Evolutionary conservation across 2,113 vertebrate genomes (phyloP).

Genomic region (cat (Felis catus)): F.catus_Fca126_mat1.0 CM031417.1:78945501-78946000

Average conservation of each 20-base stretch:
- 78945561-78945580: constrained; percentile 82
- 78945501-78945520: constrained; percentile 77
- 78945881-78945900: constrained; percentile 65
- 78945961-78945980: constrained; percentile 46
- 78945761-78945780: constrained; percentile 72
- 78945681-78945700: constrained; percentile 66
- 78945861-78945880: constrained; percentile 71
- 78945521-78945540: constrained; percentile 80
- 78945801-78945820: constrained; percentile 72
- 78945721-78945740: constrained; percentile 81
- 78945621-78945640: constrained; percentile 82
- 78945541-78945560: constrained; percentile 82
- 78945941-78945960: constrained; percentile 47
- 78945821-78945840: constrained; percentile 66
- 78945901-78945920: constrained; percentile 60
- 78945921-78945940: constrained; percentile 59
- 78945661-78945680: constrained; percentile 78
- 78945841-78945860: constrained; percentile 78
- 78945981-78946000: constrained; percentile 58
- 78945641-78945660: constrained; percentile 83
- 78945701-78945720: constrained; percentile 72
- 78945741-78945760: constrained; percentile 72
- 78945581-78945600: constrained; percentile 82
- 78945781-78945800: constrained; percentile 81
- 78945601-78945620: constrained; percentile 70